phyloP scores from a whole-genome alignment of 2,888 invertebrate genomes.

The Onchidella celtica region DNA sequence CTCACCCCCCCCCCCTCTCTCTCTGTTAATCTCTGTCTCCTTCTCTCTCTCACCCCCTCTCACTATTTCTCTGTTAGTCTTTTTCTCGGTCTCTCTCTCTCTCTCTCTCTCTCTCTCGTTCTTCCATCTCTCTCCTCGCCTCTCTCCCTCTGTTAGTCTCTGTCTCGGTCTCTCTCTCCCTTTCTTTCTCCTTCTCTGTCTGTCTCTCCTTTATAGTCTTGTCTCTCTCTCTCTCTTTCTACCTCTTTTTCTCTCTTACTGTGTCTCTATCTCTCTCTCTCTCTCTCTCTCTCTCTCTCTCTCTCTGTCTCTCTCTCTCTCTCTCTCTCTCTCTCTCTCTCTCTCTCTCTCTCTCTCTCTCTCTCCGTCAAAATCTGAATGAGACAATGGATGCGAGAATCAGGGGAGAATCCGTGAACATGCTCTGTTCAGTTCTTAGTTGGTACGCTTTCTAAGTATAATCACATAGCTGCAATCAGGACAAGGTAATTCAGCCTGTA shows the following conservation, averaged over 20 bases:
- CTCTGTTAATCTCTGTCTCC: slow-evolving; percentile 15
- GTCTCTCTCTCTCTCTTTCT: background rate
- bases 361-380: background rate
- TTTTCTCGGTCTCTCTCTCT: slow-evolving; percentile 3
- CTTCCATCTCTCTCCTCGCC: background rate
- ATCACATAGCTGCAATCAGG: too few relatives aligned
- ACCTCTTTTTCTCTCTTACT: background rate
- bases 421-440: too few relatives aligned
- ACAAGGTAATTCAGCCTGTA: too few relatives aligned
- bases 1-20: slow-evolving; percentile 3
- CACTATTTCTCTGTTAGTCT: slow-evolving; percentile 3
- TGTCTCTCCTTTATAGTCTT: background rate
- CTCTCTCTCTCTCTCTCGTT: slow-evolving; percentile 9
- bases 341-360: background rate
- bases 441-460: too few relatives aligned
- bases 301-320: background rate
- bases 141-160: slow-evolving; percentile 1
- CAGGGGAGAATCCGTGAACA: too few relatives aligned
- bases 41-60: background rate
- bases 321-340: background rate
- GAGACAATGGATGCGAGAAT: too few relatives aligned
- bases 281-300: background rate
- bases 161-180: background rate
- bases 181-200: background rate
- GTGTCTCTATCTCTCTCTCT: too few relatives aligned